Percentiles rank a stretch among this genome's conserved stretches.
phyloP scores from a whole-genome alignment of 1,140 invertebrate genomes.

The Heliothis subflexa region DNA sequence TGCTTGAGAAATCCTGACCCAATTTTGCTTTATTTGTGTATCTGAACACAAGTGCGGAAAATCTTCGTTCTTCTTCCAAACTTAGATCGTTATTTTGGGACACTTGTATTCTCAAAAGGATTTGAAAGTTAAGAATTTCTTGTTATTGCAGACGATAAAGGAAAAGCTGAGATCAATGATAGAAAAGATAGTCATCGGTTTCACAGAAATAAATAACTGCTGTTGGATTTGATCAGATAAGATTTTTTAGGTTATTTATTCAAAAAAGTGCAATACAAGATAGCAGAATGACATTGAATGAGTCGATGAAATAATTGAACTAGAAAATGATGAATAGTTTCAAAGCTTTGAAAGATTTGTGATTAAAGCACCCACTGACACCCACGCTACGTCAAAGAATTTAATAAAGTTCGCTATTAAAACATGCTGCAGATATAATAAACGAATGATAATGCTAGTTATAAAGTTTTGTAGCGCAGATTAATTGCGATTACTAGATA shows the following conservation, averaged over 20 bases:
- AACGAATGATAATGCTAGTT: too few relatives aligned
- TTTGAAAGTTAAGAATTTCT: background rate
- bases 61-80: background rate
- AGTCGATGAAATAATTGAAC: background rate
- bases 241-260: background rate
- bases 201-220: too few relatives aligned
- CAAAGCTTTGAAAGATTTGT: too few relatives aligned
- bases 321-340: background rate
- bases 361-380: too few relatives aligned
- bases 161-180: background rate
- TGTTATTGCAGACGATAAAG: conserved; percentile 4
- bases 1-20: conserved; percentile 6
- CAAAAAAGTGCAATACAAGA: conserved; percentile 3
- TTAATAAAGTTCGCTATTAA: too few relatives aligned
- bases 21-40: background rate
- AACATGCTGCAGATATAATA: too few relatives aligned
- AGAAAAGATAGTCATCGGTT: background rate
- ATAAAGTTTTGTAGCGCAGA: background rate
- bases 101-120: background rate
- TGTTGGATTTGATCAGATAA: background rate
- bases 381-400: too few relatives aligned
- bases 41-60: background rate
- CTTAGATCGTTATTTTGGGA: background rate
- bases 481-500: background rate
- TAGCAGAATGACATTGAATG: background rate